Conservation (phyloP, 2,888 invertebrate species). For the Epinotia ramella region DNA sequence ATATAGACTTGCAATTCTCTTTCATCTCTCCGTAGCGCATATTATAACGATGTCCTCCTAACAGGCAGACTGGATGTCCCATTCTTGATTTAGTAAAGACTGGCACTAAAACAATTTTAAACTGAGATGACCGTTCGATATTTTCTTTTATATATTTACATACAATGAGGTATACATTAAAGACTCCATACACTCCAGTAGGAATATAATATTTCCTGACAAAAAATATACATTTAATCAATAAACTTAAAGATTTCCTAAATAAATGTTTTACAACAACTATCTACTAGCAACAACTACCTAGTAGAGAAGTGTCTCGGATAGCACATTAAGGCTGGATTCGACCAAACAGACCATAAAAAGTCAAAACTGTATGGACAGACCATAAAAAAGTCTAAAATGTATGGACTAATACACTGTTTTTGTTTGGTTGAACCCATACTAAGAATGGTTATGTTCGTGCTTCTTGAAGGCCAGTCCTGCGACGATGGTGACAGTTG, state of each 20-base stretch:
- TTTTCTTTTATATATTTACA: no score
- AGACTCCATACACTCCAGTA: no score
- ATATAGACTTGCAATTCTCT: not conserved
- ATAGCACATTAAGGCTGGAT: no score
- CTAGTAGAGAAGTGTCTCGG: no score
- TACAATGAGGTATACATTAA: no score
- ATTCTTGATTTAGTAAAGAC: constrained; percentile 9
- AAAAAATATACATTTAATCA: no score
- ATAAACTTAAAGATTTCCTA: no score
- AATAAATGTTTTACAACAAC: no score
- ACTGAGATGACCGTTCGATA: no score
- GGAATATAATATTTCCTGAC: no score
- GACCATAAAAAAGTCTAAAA: not conserved
- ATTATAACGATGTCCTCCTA: constrained; percentile 2
- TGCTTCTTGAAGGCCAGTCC: constrained; percentile 3
- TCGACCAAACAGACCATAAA: no score
- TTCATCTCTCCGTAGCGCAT: not conserved
- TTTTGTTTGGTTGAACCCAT: not conserved
- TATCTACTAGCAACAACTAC: no score
- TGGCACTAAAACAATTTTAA: not conserved
- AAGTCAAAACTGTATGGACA: not conserved
- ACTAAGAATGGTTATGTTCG: not conserved
- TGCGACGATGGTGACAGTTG: not conserved
- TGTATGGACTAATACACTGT: not conserved
- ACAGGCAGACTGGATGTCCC: constrained; percentile 16